Conservation (phyloP, 2,113 vertebrate species). For the Mus musculus region DNA sequence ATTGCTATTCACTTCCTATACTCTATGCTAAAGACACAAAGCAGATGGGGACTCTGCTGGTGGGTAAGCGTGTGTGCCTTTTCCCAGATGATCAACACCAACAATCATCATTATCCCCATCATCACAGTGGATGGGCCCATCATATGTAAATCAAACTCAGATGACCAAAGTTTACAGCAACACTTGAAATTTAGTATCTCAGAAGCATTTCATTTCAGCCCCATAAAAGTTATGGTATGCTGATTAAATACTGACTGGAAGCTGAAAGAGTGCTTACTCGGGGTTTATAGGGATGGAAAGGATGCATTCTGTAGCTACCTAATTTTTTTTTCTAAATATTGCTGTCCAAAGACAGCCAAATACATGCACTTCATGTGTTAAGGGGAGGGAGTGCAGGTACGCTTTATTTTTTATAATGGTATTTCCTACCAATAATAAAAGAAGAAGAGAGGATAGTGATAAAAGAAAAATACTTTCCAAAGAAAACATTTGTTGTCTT, state of each 20-base stretch:
- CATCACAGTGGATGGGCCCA: constrained; percentile 67
- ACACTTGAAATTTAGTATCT: constrained; percentile 85
- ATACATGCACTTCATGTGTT: constrained; percentile 68
- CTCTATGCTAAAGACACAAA: constrained; percentile 45
- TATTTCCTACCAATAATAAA: constrained; percentile 73
- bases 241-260: constrained; percentile 87
- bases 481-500: constrained; percentile 57
- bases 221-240: constrained; percentile 86
- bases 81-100: constrained; percentile 67
- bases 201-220: constrained; percentile 83
- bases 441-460: constrained; percentile 51
- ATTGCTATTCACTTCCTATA: background rate
- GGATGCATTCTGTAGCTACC: constrained; percentile 80
- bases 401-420: constrained; percentile 72
- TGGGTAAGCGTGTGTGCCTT: background rate
- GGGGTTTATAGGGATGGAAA: constrained; percentile 81
- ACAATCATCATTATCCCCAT: constrained; percentile 64
- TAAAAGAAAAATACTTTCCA: constrained; percentile 61
- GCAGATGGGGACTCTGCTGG: background rate
- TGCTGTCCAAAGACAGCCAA: constrained; percentile 74
- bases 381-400: background rate
- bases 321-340: constrained; percentile 83
- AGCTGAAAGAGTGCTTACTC: constrained; percentile 82
- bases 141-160: constrained; percentile 85
- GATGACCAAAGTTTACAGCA: constrained; percentile 79